phyloP scores from a whole-genome alignment of 2,888 invertebrate genomes.

The Mesoligia furuncula region DNA sequence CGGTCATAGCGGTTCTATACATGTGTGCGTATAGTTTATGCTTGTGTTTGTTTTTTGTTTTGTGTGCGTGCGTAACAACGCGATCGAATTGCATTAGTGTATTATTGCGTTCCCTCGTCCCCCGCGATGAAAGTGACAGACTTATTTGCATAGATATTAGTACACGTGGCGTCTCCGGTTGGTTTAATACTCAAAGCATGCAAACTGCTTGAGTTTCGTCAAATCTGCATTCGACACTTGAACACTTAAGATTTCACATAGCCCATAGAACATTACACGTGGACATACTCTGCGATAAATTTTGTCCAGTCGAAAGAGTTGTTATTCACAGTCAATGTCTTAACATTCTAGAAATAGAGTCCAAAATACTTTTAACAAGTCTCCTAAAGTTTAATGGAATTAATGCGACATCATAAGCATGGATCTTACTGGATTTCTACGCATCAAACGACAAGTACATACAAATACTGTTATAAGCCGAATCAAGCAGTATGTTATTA shows the following conservation, averaged over 20 bases:
- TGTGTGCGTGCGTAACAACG: no score
- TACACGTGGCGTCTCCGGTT: no score
- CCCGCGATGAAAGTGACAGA: no score
- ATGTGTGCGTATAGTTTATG: no score
- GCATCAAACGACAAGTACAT: constrained; percentile 7
- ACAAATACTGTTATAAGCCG: constrained; percentile 24
- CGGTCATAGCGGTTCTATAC: no score
- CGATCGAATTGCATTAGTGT: no score
- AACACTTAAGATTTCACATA: background rate
- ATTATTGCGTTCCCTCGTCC: no score
- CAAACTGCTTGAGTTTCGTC: background rate
- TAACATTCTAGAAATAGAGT: background rate
- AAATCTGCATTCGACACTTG: background rate
- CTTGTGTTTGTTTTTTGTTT: no score
- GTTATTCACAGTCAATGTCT: background rate
- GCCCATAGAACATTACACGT: no score
- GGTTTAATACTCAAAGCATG: no score
- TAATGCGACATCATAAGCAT: constrained; percentile 22
- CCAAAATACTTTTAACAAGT: background rate
- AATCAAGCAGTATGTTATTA: constrained; percentile 3
- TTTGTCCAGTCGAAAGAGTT: background rate
- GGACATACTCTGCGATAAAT: no score
- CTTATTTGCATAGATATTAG: no score
- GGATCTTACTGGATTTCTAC: background rate
- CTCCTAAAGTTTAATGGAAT: constrained; percentile 12